These are phyloP conservation scores for Semnornis frantzii DNA, from an alignment of 2,113 vertebrate species.

Conservation along the genomic window DNA sequence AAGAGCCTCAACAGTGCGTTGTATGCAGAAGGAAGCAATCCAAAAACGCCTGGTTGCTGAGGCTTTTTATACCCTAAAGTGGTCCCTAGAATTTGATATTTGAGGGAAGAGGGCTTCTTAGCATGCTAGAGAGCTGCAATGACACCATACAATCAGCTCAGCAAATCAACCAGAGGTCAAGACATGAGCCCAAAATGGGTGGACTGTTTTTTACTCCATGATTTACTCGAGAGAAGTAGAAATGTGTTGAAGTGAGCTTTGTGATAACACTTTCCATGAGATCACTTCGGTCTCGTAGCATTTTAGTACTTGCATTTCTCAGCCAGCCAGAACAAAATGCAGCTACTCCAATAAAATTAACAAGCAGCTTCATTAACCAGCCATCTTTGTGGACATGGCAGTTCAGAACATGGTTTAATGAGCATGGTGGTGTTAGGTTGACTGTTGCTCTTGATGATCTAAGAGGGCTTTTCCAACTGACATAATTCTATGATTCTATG, in stretches of 20 bases:
- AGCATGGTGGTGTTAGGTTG: too few relatives aligned
- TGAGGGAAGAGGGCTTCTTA: not conserved
- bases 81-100: not conserved
- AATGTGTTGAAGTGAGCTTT: not conserved
- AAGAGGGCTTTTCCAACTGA: too few relatives aligned
- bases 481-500: too few relatives aligned
- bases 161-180: not conserved
- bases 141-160: not conserved
- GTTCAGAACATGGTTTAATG: too few relatives aligned
- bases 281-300: not conserved
- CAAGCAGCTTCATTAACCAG: not conserved
- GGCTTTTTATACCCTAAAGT: not conserved
- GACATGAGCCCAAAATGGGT: not conserved
- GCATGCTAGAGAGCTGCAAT: not conserved
- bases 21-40: not conserved
- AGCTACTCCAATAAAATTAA: not conserved
- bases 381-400: not conserved
- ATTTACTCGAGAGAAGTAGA: not conserved
- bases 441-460: too few relatives aligned
- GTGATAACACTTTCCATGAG: not conserved
- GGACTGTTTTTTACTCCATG: too few relatives aligned
- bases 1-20: not conserved
- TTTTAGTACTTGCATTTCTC: not conserved
- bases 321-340: not conserved
- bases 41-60: not conserved